Conservation (phyloP, 2,888 invertebrate species). For the Steinernema hermaphroditum region DNA sequence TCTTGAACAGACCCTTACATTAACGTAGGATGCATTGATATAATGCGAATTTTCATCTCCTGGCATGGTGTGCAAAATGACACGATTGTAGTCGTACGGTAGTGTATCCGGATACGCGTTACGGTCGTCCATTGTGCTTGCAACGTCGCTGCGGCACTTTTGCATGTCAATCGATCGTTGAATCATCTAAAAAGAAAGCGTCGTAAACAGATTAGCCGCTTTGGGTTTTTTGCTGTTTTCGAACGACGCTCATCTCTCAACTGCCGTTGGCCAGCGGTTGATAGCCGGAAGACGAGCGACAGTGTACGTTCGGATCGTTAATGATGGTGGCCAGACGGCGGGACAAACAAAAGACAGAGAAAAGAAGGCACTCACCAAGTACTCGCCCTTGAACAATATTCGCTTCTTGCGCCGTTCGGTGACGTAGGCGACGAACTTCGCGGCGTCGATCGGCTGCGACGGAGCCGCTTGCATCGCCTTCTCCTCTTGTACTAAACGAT, state of each 20-base stretch:
- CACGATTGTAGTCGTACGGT: slow-evolving; percentile 66
- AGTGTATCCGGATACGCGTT: slow-evolving; percentile 66
- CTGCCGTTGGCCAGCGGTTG: not conserved
- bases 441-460: slow-evolving; percentile 63
- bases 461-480: slow-evolving; percentile 67
- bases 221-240: slow-evolving; percentile 8
- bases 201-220: slow-evolving; percentile 11
- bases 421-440: slow-evolving; percentile 66
- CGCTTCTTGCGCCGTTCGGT: slow-evolving; percentile 65
- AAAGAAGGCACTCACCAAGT: slow-evolving; percentile 53
- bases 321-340: not conserved
- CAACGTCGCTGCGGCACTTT: slow-evolving; percentile 60
- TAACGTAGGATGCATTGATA: slow-evolving; percentile 66
- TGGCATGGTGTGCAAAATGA: slow-evolving; percentile 53
- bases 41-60: slow-evolving; percentile 64
- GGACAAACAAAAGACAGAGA: not conserved
- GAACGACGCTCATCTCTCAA: slow-evolving; percentile 1
- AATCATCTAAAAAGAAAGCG: slow-evolving; percentile 61
- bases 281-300: slow-evolving; percentile 17
- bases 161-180: slow-evolving; percentile 62
- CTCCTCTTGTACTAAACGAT: slow-evolving; percentile 66
- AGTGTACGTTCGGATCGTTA: too few relatives aligned
- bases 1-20: slow-evolving; percentile 52
- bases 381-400: slow-evolving; percentile 67
- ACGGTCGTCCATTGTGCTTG: slow-evolving; percentile 59